Conservation (phyloP, 35 echinoderm and acorn worm species). For the Apostichopus californicus region DNA sequence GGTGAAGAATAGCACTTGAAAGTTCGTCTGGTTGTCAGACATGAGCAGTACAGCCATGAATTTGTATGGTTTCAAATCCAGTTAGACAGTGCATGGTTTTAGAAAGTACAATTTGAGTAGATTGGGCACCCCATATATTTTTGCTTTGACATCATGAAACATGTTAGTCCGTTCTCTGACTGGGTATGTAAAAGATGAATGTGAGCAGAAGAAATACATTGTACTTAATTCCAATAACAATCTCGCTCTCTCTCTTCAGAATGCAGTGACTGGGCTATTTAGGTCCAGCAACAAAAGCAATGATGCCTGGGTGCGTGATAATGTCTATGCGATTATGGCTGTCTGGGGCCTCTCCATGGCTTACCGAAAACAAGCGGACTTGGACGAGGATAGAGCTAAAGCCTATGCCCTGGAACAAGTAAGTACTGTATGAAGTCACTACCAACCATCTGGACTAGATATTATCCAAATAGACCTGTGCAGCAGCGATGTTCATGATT, state of each 20-base stretch:
- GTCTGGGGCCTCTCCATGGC: slow-evolving; percentile 93
- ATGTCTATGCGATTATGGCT: slow-evolving; percentile 91
- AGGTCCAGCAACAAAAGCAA: slow-evolving; percentile 64
- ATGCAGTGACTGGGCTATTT: slow-evolving; percentile 83
- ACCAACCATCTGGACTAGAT: too few species aligned
- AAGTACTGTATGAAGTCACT: not conserved
- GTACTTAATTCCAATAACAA: not conserved
- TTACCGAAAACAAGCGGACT: slow-evolving; percentile 92
- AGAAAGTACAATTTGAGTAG: too few species aligned
- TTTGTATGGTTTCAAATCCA: not conserved
- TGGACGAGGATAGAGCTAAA: slow-evolving; percentile 97
- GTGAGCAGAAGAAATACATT: not conserved
- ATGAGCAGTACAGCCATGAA: not conserved
- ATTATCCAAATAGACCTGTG: too few species aligned
- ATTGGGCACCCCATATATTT: too few species aligned
- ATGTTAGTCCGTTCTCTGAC: not conserved
- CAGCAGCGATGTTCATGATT: too few species aligned
- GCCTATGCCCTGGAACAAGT: slow-evolving; percentile 96
- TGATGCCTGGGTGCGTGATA: slow-evolving; percentile 98
- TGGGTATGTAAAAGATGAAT: not conserved
- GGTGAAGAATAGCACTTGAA: too few species aligned
- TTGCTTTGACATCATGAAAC: not conserved
- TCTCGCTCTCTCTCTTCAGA: slow-evolving; percentile 48
- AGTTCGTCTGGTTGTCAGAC: not conserved
- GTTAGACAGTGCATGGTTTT: too few species aligned